A percentile compares a stretch with the other conserved stretches of the same genome.
These are phyloP conservation scores for Sialis lutaria DNA, from an alignment of 2,888 invertebrate species.

Conservation along the genomic window DNA sequence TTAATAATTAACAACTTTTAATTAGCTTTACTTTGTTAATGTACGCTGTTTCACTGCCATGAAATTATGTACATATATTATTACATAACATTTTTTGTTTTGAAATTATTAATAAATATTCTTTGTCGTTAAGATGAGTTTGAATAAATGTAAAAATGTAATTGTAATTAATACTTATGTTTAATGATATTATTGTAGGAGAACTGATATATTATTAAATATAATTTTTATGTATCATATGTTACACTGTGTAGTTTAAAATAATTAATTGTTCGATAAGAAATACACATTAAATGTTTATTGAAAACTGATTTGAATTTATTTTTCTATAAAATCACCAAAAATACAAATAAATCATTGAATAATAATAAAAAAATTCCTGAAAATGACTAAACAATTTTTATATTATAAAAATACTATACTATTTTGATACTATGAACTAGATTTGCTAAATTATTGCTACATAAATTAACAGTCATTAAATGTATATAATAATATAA, in stretches of 20 bases:
- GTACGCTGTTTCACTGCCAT: slow-evolving; percentile 2
- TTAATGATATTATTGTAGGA: too few relatives aligned
- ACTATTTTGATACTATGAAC: too few relatives aligned
- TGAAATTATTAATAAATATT: background rate
- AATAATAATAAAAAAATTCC: background rate
- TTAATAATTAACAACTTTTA: background rate
- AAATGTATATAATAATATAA: too few relatives aligned
- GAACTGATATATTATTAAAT: too few relatives aligned
- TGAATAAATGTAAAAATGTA: too few relatives aligned
- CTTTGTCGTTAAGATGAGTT: too few relatives aligned
- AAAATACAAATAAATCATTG: background rate
- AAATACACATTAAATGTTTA: background rate
- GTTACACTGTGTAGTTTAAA: background rate
- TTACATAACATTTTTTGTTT: background rate
- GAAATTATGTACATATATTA: background rate
- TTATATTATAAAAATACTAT: too few relatives aligned
- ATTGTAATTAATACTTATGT: too few relatives aligned
- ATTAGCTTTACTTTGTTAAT: background rate
- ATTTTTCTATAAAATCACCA: background rate
- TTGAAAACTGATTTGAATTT: background rate
- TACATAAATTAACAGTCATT: too few relatives aligned
- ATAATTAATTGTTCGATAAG: background rate
- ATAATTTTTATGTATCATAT: too few relatives aligned
- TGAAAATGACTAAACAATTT: too few relatives aligned
- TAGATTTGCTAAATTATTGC: too few relatives aligned